A percentile compares a stretch with the other conserved stretches of the same genome.
Conservation (phyloP, 2,888 invertebrate species). For the Athrips mouffetella region DNA sequence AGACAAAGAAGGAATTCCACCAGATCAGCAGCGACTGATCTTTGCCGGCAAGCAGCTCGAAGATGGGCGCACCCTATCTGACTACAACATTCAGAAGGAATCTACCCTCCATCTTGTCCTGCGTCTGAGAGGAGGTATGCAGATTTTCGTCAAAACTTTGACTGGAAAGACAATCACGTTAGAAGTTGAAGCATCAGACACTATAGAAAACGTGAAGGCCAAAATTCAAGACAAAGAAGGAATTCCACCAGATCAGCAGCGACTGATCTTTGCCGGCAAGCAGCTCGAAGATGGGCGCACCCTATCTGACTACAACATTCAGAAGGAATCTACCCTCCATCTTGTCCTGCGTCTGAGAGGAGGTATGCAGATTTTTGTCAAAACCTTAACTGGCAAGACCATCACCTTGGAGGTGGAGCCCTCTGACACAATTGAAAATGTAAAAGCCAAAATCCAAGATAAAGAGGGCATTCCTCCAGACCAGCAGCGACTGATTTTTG, state of each 20-base stretch:
- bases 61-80: conserved; percentile 35
- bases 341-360: conserved; percentile 29
- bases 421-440: conserved; percentile 31
- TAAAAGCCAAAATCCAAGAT: conserved; percentile 31
- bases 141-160: conserved; percentile 32
- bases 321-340: conserved; percentile 33
- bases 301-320: conserved; percentile 33
- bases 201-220: conserved; percentile 34
- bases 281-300: conserved; percentile 34
- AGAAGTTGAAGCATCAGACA: conserved; percentile 33
- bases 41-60: conserved; percentile 37
- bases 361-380: conserved; percentile 34
- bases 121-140: conserved; percentile 35
- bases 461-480: conserved; percentile 33
- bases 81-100: conserved; percentile 38
- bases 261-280: conserved; percentile 33
- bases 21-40: conserved; percentile 35
- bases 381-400: conserved; percentile 32
- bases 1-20: conserved; percentile 37
- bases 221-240: conserved; percentile 36
- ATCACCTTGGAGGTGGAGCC: conserved; percentile 31
- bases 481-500: conserved; percentile 30
- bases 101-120: conserved; percentile 35
- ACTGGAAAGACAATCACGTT: conserved; percentile 34
- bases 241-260: conserved; percentile 33